Conservation (phyloP, 2,113 vertebrate species). For the Nicator chloris region DNA sequence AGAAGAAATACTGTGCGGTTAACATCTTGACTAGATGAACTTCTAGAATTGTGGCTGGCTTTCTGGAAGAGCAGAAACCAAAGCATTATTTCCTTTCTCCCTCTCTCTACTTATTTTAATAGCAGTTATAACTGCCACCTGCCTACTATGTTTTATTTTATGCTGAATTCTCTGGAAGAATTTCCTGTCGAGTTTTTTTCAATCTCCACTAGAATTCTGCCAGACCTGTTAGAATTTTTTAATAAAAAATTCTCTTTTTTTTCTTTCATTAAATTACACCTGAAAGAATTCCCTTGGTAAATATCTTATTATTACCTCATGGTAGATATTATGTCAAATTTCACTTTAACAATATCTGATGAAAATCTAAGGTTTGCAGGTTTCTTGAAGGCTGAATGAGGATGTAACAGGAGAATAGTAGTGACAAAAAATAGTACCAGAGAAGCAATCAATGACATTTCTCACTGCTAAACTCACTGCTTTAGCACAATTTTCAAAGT, state of each 20-base stretch:
- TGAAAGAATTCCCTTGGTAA: background rate
- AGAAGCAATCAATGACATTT: background rate
- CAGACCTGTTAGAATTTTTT: background rate
- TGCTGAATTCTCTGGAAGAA: background rate
- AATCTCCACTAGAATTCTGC: background rate
- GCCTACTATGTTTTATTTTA: background rate
- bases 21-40: background rate
- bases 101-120: background rate
- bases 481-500: background rate
- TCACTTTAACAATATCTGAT: background rate
- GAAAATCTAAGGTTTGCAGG: background rate
- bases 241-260: background rate
- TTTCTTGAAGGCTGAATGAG: background rate
- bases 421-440: background rate
- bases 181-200: background rate
- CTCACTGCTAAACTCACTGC: background rate
- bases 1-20: background rate
- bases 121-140: background rate
- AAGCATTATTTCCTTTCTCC: background rate
- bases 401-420: background rate
- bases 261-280: background rate
- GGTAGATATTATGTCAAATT: background rate
- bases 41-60: background rate
- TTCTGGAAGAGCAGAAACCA: background rate
- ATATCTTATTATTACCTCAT: background rate